These are phyloP conservation scores for Pseudomyrmex cubaensis DNA, from an alignment of 1,140 invertebrate species.

Conservation along the genomic window DNA sequence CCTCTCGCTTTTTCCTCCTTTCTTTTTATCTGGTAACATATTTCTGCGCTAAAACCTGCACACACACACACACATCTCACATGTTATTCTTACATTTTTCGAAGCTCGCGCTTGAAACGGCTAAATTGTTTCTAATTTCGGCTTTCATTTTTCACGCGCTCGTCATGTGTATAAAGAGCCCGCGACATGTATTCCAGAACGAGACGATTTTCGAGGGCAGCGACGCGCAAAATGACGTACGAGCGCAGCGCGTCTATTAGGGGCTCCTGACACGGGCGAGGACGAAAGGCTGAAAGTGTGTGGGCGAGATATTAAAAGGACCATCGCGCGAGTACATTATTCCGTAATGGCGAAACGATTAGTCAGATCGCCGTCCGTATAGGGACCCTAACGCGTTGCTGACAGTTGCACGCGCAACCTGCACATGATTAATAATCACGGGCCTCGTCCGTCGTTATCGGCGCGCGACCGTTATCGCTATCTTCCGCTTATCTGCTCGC, in stretches of 20 bases:
- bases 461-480: slow-evolving; percentile 68
- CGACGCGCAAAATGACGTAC: slow-evolving; percentile 53
- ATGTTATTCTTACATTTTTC: background rate
- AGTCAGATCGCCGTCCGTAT: slow-evolving; percentile 76
- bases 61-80: too few species aligned
- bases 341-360: slow-evolving; percentile 83
- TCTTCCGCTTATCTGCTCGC: slow-evolving; percentile 67
- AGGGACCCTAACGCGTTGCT: slow-evolving; percentile 72
- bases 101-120: background rate
- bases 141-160: background rate
- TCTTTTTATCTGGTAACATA: background rate
- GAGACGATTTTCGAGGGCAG: slow-evolving; percentile 6
- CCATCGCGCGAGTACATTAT: slow-evolving; percentile 78
- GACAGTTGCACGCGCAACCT: slow-evolving; percentile 84
- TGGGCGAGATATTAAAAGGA: slow-evolving; percentile 57
- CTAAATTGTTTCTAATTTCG: slow-evolving; percentile 2
- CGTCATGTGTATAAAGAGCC: background rate
- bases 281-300: background rate
- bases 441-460: slow-evolving; percentile 70
- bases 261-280: slow-evolving; percentile 11
- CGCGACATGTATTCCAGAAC: slow-evolving; percentile 18
- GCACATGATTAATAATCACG: slow-evolving; percentile 84
- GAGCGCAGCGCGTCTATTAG: slow-evolving; percentile 21
- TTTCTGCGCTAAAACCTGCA: background rate
- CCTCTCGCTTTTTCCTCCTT: background rate